A percentile compares a stretch with the other conserved stretches of the same genome.
phyloP scores from a whole-genome alignment of 1,140 invertebrate species.

The Eumaeus atala region DNA sequence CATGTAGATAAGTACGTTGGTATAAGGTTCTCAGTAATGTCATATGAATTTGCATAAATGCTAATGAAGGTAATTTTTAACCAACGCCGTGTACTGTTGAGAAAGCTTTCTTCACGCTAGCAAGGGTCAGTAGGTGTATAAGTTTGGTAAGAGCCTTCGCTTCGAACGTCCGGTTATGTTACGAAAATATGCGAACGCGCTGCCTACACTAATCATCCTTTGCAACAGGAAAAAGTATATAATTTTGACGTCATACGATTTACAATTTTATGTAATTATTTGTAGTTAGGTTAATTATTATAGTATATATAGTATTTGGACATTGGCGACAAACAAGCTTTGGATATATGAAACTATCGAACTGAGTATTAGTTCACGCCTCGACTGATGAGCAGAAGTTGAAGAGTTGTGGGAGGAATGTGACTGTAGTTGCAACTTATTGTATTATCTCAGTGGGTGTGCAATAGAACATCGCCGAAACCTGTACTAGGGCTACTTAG shows the following conservation, averaged over 20 bases:
- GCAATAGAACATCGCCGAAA: no score
- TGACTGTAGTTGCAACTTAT: no score
- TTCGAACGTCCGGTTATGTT: constrained; percentile 4
- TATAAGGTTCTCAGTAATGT: constrained; percentile 5
- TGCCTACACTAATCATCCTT: constrained; percentile 2
- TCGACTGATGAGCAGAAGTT: no score
- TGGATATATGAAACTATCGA: no score
- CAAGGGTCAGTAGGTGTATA: constrained; percentile 30
- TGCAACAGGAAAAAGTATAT: constrained; percentile 4
- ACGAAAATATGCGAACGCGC: constrained; percentile 16
- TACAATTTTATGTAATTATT: no score
- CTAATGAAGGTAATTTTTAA: constrained; percentile 35
- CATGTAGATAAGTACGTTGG: not conserved
- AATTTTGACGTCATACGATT: constrained; percentile 11
- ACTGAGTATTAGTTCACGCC: no score
- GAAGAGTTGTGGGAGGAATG: no score
- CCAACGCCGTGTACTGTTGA: constrained; percentile 26
- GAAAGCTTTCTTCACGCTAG: constrained; percentile 35
- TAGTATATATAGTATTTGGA: no score
- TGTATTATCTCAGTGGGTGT: no score
- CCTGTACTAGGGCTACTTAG: no score
- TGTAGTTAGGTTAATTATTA: no score
- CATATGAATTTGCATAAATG: constrained; percentile 28
- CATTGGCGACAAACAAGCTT: no score
- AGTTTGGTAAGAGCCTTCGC: constrained; percentile 13